These are phyloP conservation scores for Alloscopus bannaensis DNA, from an alignment of 2,888 invertebrate genomes.

Conservation along the genomic window DNA sequence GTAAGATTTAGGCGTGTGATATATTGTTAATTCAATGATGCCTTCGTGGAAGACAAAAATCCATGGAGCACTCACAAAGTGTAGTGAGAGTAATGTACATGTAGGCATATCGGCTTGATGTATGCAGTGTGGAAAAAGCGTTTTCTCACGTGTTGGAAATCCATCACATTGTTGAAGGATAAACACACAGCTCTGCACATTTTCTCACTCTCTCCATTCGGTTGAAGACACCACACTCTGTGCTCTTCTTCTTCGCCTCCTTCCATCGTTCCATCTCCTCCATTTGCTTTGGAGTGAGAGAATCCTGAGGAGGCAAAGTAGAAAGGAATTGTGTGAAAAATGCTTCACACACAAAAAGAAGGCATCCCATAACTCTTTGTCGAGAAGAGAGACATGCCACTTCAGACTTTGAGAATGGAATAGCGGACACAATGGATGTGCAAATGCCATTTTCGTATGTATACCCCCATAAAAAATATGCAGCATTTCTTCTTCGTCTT, in stretches of 20 bases:
- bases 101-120: no score
- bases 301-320: slow-evolving; percentile 5
- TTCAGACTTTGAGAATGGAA: slow-evolving; percentile 37
- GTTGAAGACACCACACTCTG: no score
- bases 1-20: slow-evolving; percentile 48
- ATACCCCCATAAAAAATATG: neutral
- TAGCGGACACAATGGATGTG: slow-evolving; percentile 30
- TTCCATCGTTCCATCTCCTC: neutral
- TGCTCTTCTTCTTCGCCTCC: no score
- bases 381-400: slow-evolving; percentile 47
- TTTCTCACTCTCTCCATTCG: no score
- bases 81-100: slow-evolving; percentile 18
- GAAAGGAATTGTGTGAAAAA: slow-evolving; percentile 63
- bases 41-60: neutral
- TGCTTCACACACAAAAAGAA: slow-evolving; percentile 56
- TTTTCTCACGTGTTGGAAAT: slow-evolving; percentile 61
- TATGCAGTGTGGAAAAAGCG: slow-evolving; percentile 43
- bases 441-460: slow-evolving; percentile 15
- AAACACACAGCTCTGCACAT: slow-evolving; percentile 54
- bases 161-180: slow-evolving; percentile 63
- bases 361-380: slow-evolving; percentile 69
- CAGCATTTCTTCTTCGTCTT: slow-evolving; percentile 6
- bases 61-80: neutral
- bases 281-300: slow-evolving; percentile 16
- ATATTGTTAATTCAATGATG: slow-evolving; percentile 54